phyloP scores from a whole-genome alignment of 2,888 invertebrate genomes.

The Agonum fuliginosum region DNA sequence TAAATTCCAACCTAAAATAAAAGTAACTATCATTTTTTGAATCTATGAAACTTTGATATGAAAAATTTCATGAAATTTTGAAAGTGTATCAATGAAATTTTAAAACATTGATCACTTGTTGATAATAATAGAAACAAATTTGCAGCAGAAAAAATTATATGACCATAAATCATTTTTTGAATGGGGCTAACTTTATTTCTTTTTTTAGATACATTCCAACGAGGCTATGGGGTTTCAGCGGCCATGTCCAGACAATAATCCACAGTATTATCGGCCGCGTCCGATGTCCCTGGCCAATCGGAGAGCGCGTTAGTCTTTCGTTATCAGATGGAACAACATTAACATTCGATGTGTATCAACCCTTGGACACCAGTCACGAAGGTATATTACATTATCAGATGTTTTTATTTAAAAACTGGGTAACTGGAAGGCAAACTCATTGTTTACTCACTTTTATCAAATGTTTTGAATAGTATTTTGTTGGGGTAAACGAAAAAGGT shows the following conservation, averaged over 20 bases:
- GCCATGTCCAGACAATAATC: constrained; percentile 94
- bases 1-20: too few relatives aligned
- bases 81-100: too few relatives aligned
- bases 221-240: constrained; percentile 95
- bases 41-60: too few relatives aligned
- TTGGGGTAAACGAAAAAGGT: neutral
- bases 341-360: constrained; percentile 94
- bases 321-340: constrained; percentile 91
- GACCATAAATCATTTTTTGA: neutral
- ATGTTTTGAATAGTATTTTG: neutral
- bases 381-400: constrained; percentile 72
- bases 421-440: too few relatives aligned
- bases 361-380: constrained; percentile 82
- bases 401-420: neutral
- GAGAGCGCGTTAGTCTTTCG: constrained; percentile 85
- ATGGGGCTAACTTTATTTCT: constrained; percentile 56
- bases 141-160: neutral
- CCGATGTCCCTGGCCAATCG: constrained; percentile 91
- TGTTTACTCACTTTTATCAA: too few relatives aligned
- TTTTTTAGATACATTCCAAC: constrained; percentile 89
- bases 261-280: constrained; percentile 93
- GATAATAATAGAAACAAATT: too few relatives aligned
- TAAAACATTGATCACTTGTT: too few relatives aligned
- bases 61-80: too few relatives aligned
- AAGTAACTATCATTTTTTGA: too few relatives aligned